Base-by-base conservation (phyloP, 2,888 invertebrate species). In the Tenthredo amoena region DNA sequence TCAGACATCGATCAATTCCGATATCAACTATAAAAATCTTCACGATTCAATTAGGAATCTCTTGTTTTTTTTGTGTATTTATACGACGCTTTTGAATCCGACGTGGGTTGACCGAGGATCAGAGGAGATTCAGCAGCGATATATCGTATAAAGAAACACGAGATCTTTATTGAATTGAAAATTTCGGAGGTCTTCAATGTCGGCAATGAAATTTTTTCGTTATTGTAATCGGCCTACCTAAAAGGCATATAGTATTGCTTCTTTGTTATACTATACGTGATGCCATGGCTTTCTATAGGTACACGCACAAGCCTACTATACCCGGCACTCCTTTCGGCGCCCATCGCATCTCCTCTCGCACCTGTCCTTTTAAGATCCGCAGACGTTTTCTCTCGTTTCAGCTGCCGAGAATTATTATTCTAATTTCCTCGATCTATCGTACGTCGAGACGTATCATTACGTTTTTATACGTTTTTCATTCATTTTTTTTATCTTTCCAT, bases 321-420 rank as follows among this genome's bases (percentile, higher is more conserved):
- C 26, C 21, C 31, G 81, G 81, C 81, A 81, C 81, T 81, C 81
- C 81, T 81, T 81, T 81, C 58, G 81, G 81, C 62, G 81, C 21
- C 40, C 81, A 81, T 81, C 79, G 81, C 83, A 83, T 83, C 68
- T 68, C 68, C 83, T 65, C 68, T 65, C 68, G 68, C 83, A 83
- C 83, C 83, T 83, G 83, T 68, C 68, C 71, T 68, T 83, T 68
- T 37, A 40, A 71, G 83, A 83, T 68, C 43, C 65, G 77, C 50
- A 50, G 81, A 81, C 65, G 37, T 58, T 81, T 81, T 81, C 62
- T 62, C 81, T 43, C 26, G n/a, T 40, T 81, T 40, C 81, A 81
- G 81, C 81, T 81, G 81, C 81, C 62, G 37, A 21, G 62, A 62
- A 62, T 81, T 62, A 81, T 81, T 37, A 65, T 81, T 77, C 77